Base-by-base conservation (phyloP, 2,797 vertebrate genomes). In the Centroberyx gerrardi region DNA sequence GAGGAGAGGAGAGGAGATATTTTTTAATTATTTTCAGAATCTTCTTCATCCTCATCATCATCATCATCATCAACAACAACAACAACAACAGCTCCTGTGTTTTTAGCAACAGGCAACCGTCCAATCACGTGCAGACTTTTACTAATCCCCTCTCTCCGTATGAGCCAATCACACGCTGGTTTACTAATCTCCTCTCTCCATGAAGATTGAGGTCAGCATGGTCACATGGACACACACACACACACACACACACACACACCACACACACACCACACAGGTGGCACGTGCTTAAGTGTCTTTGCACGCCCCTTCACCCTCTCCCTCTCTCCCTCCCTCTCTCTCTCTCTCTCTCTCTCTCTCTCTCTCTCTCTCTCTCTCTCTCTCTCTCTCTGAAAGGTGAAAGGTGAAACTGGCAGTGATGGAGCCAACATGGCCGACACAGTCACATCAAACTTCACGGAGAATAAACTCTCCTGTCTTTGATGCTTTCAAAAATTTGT, bases 141-240 rank as follows among this genome's bases (percentile, higher is more conserved):
- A 36, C 61, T 90, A 93, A 93, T 91, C 90, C 81, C 68, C 62
- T 14, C 63, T 8, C 64, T 14, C 36, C 10, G 64, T 10, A 42
- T 9, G 13, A 33, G 73, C 86, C 91, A 90, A 83, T 90, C 89
- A 67, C 80, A 38, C 10, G 2, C 77, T 80, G 85, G 61, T 79
- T 75, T 75, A 78, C 74, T 88, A 93, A 94, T 90, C 89, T 89
- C 78, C 81, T 85, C 74, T 49, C 54, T 58, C 8, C 85, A 68
- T 31, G 51, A 59, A 89, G 91, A 94, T 92, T 92, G 86, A 92
- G 92, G 93, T 92, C 92, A 90, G 76, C 17, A 17, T 81, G 77
- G 75, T 81, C 81, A 85, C 87, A 86, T 81, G 87, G 40, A 28
- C 65, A 58, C 65, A 17, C 69, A 61, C 46, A 27, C 76, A 69